Percentiles rank a stretch among this genome's conserved stretches.
These are phyloP conservation scores for Boulengeromyrus knoepffleri DNA, from an alignment of 2,113 vertebrate species.

Conservation along the genomic window DNA sequence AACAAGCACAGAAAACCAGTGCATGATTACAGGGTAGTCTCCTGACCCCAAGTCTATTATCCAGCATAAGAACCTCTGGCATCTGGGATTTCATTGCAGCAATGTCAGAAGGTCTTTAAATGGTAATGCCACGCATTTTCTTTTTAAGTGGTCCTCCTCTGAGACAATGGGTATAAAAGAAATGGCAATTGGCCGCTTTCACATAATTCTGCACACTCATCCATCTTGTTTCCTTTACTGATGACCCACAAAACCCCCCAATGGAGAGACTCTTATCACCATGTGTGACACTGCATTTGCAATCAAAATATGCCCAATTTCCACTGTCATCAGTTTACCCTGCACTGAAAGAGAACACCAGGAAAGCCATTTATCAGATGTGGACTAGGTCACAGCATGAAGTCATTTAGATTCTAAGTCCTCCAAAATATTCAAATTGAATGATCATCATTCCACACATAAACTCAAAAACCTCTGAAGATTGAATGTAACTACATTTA, in stretches of 20 bases:
- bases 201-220: slow-evolving; percentile 5
- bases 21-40: not conserved
- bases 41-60: not conserved
- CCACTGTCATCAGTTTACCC: slow-evolving; percentile 4
- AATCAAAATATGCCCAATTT: slow-evolving; percentile 13
- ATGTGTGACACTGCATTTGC: not conserved
- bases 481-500: not conserved
- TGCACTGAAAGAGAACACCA: not conserved
- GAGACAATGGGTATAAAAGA: slow-evolving; percentile 12
- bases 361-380: not conserved
- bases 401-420: not conserved
- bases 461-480: not conserved
- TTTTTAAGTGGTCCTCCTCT: slow-evolving; percentile 3
- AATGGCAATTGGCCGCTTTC: not conserved
- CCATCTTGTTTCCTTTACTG: slow-evolving; percentile 14
- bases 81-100: not conserved
- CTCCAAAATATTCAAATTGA: not conserved
- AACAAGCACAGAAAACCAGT: not conserved
- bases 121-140: slow-evolving; percentile 11
- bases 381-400: not conserved
- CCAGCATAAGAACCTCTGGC: not conserved
- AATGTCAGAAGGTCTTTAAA: not conserved
- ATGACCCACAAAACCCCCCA: slow-evolving; percentile 1
- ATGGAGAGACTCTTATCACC: not conserved
- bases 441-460: not conserved